These are phyloP conservation scores for Ectemnius cavifrons DNA, from an alignment of 2,888 invertebrate genomes.

Conservation along the genomic window DNA sequence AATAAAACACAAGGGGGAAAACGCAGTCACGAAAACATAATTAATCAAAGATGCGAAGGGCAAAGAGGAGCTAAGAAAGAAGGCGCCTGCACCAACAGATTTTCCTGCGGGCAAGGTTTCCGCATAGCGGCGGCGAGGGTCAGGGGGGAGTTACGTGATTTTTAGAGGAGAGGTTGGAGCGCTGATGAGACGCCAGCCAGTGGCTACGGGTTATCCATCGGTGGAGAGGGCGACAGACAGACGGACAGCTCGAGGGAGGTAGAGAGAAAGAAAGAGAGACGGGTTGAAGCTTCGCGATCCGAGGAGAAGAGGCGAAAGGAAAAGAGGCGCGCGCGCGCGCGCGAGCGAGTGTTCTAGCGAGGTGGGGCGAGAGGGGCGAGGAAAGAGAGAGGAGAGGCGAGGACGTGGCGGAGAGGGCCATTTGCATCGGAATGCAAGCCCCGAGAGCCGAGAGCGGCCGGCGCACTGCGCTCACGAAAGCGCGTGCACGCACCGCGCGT, in stretches of 20 bases:
- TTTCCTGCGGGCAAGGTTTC: neutral
- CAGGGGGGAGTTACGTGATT: constrained; percentile 24
- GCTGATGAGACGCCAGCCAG: constrained; percentile 50
- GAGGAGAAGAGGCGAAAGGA: constrained; percentile 21
- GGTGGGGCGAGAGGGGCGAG: constrained; percentile 17
- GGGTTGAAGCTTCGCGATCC: constrained; percentile 22
- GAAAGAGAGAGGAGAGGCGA: constrained; percentile 27
- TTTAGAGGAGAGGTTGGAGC: constrained; percentile 11
- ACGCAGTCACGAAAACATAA: no score
- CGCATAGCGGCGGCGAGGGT: neutral
- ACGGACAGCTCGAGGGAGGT: neutral
- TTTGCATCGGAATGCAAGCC: constrained; percentile 72
- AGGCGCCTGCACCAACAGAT: no score
- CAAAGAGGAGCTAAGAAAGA: no score
- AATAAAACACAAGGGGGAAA: no score
- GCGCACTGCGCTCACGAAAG: constrained; percentile 38
- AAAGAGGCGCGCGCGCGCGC: constrained; percentile 2
- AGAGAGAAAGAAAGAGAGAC: constrained; percentile 18
- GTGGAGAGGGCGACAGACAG: constrained; percentile 10
- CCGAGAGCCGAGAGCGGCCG: constrained; percentile 29
- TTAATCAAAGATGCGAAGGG: no score
- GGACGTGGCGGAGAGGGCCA: constrained; percentile 54
- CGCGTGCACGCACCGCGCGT: constrained; percentile 45
- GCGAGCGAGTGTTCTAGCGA: neutral
- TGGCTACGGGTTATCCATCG: constrained; percentile 44